Evolutionary conservation across 2,113 vertebrate species (phyloP).

Genomic region (Oryzias celebensis): DNA sequence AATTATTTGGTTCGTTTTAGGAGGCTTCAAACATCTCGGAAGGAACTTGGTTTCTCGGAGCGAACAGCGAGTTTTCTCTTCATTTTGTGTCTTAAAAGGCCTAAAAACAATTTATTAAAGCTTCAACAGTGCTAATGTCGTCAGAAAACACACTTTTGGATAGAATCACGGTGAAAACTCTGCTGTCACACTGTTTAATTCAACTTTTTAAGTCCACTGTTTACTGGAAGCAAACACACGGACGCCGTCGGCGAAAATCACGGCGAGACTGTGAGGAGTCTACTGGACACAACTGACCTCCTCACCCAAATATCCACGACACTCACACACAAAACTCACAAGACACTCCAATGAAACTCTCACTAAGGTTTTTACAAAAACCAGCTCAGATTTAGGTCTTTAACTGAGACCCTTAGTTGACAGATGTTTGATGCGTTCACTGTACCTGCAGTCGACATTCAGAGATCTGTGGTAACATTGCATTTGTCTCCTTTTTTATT

Average conservation of each 20-base stretch:
- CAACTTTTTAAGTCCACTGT: background rate
- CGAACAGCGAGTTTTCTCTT: conserved; percentile 8
- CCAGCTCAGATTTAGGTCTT: no score
- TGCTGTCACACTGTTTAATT: background rate
- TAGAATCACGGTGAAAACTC: background rate
- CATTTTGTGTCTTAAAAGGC: conserved; percentile 11
- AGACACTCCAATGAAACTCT: no score
- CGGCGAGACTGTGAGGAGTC: background rate
- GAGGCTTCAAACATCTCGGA: conserved; percentile 15
- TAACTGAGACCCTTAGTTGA: no score
- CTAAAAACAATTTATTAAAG: background rate
- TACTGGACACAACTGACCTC: no score
- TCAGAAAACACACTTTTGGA: conserved; percentile 7
- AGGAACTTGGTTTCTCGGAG: background rate
- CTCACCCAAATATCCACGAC: no score
- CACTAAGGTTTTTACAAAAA: no score
- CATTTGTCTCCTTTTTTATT: no score
- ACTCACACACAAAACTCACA: no score
- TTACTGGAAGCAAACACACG: conserved; percentile 17
- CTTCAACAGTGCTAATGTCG: background rate
- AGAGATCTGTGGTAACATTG: no score
- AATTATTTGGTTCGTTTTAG: background rate
- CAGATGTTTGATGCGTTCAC: no score
- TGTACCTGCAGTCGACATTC: no score
- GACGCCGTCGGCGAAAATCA: conserved; percentile 7